Evolutionary conservation across 2,113 vertebrate species (phyloP).

Genomic region (Calyptommatus sinebrachiatus): DNA sequence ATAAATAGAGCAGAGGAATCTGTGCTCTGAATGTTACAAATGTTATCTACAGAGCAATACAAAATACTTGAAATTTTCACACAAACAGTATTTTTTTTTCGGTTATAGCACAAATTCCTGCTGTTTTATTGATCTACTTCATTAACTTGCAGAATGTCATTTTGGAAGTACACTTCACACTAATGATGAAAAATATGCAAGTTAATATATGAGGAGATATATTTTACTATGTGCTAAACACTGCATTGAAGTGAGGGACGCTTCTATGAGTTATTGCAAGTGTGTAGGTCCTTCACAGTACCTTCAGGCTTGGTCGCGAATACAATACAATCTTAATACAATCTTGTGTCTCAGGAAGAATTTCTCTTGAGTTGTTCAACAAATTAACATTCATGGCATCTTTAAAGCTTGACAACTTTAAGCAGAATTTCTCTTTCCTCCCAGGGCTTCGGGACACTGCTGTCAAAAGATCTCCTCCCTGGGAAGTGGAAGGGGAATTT

Average conservation of each 20-base stretch:
- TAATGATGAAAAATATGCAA: not conserved
- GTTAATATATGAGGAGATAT: not conserved
- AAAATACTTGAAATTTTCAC: not conserved
- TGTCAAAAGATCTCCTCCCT: too few relatives aligned
- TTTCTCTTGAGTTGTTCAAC: not conserved
- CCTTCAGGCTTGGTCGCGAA: rapidly evolving
- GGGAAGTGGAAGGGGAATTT: too few relatives aligned
- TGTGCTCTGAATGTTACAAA: not conserved
- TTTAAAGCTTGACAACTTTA: too few relatives aligned
- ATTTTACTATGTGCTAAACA: not conserved
- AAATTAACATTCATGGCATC: not conserved
- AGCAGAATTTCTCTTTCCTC: too few relatives aligned
- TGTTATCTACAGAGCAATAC: not conserved
- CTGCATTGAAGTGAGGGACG: not conserved
- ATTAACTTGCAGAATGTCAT: slow-evolving; percentile 11
- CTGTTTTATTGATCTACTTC: not conserved
- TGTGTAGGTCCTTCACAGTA: not conserved
- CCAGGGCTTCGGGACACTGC: too few relatives aligned
- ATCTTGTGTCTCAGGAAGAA: not conserved
- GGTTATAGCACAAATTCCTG: not conserved
- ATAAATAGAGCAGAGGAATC: not conserved
- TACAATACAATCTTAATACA: not conserved
- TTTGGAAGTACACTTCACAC: not conserved
- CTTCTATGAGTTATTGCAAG: not conserved
- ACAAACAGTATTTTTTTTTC: not conserved